Evolutionary conservation across 2,888 invertebrate genomes (phyloP).

Genomic region (Penaeus monodon): DNA sequence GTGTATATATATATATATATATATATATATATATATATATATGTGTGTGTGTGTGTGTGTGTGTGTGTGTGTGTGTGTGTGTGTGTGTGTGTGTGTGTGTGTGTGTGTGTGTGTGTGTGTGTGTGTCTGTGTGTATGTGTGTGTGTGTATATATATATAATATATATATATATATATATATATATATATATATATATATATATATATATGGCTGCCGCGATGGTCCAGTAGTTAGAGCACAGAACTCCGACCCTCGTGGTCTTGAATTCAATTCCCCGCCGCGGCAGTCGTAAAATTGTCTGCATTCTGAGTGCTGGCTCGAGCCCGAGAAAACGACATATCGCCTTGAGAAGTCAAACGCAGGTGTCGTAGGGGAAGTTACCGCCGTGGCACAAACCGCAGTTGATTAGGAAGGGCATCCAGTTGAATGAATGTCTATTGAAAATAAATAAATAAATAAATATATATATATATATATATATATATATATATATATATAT

Average conservation of each 20-base stretch:
- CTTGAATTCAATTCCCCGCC: too few relatives aligned
- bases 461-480: conserved; percentile 12
- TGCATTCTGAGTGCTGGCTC: too few relatives aligned
- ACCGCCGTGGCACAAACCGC: too few relatives aligned
- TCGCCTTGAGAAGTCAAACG: too few relatives aligned
- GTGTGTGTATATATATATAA: too few relatives aligned
- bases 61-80: not conserved
- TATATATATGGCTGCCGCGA: not conserved
- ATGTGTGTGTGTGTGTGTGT: not conserved
- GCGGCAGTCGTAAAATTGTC: too few relatives aligned
- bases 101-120: not conserved
- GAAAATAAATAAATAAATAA: not conserved
- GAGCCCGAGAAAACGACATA: too few relatives aligned
- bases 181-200: not conserved
- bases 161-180: not conserved
- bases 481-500: conserved; percentile 19
- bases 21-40: not conserved
- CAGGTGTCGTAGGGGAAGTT: too few relatives aligned
- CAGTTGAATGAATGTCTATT: too few relatives aligned
- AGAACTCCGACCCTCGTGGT: too few relatives aligned
- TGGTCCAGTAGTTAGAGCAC: too few relatives aligned
- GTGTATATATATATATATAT: conserved; percentile 4
- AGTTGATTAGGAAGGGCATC: too few relatives aligned
- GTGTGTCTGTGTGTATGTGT: not conserved
- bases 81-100: not conserved